Evolutionary conservation across 1,140 invertebrate genomes (phyloP).

Genomic region (Acromyrmex heyeri): DNA sequence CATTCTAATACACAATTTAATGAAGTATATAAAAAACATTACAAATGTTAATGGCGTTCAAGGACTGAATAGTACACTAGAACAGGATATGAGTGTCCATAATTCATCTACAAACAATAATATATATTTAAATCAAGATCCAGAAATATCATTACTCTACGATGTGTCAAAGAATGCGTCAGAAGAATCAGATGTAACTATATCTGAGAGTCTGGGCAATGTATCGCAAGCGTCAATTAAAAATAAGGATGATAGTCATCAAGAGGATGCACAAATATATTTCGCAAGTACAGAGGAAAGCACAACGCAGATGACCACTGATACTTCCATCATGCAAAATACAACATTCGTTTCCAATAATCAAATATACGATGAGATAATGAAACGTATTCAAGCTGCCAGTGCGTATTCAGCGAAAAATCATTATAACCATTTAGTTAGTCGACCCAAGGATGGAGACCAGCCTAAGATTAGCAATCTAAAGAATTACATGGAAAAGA

Average conservation of each 20-base stretch:
- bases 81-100: background rate
- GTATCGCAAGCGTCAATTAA: background rate
- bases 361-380: constrained; percentile 69
- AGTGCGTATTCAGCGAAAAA: constrained; percentile 35
- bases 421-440: constrained; percentile 4
- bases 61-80: background rate
- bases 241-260: background rate
- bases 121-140: background rate
- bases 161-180: background rate
- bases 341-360: constrained; percentile 25
- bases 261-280: background rate
- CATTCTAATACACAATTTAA: constrained; percentile 13
- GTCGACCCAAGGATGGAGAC: constrained; percentile 7
- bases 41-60: background rate
- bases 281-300: background rate
- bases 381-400: constrained; percentile 70
- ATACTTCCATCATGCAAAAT: background rate
- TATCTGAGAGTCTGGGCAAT: background rate
- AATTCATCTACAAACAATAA: background rate
- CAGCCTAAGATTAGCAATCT: constrained; percentile 13
- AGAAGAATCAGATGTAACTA: background rate
- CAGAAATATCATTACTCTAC: constrained; percentile 11
- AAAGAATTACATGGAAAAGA: constrained; percentile 6
- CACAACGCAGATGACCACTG: background rate
- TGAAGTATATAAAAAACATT: background rate